Conservation (phyloP, 2,797 vertebrate species). For the Rhincodon typus region DNA sequence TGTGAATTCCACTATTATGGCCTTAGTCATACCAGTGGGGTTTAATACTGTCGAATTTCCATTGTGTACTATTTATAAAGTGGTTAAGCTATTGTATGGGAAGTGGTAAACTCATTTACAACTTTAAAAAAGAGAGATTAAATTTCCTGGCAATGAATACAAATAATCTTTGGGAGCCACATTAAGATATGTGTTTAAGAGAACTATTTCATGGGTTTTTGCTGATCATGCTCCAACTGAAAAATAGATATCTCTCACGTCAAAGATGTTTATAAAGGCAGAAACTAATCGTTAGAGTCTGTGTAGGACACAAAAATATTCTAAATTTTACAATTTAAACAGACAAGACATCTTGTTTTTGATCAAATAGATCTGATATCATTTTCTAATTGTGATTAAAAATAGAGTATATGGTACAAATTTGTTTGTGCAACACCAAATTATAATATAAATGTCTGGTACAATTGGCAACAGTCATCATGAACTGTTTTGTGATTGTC, state of each 20-base stretch:
- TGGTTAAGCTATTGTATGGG: too few relatives aligned
- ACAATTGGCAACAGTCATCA: background rate
- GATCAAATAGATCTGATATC: background rate
- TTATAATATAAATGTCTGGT: background rate
- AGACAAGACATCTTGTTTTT: background rate
- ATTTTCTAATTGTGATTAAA: background rate
- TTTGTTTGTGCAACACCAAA: background rate
- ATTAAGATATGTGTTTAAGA: background rate
- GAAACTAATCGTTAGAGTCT: background rate
- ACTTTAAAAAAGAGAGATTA: background rate
- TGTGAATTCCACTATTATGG: background rate
- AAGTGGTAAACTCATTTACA: background rate
- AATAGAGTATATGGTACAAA: background rate
- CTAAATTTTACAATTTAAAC: background rate
- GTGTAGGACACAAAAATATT: background rate
- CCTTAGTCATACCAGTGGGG: background rate
- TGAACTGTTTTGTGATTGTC: background rate
- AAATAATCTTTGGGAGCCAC: background rate
- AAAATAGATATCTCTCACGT: background rate
- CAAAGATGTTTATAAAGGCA: background rate
- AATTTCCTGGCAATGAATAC: background rate
- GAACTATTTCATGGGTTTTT: background rate
- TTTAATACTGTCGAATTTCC: too few relatives aligned
- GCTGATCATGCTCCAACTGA: background rate
- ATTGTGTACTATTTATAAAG: background rate